Conservation (phyloP, 64 coral and sea anemone species). For the Montipora cactus region DNA sequence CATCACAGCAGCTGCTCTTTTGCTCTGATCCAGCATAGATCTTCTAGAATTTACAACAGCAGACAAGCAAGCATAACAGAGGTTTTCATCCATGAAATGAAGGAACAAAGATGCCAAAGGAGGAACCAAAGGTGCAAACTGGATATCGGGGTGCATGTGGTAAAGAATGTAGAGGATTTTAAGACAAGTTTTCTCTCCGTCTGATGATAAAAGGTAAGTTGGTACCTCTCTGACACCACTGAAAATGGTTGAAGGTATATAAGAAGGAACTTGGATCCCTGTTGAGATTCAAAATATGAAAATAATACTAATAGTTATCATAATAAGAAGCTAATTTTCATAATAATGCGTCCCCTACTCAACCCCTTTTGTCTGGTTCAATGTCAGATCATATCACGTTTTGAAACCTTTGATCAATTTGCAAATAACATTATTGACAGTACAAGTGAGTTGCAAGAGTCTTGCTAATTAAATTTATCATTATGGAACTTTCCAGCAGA, state of each 20-base stretch:
- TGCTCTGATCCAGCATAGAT: slow-evolving; percentile 70
- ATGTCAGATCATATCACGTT: no score
- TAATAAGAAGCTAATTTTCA: not conserved
- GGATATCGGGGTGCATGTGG: slow-evolving; percentile 79
- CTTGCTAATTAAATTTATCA: no score
- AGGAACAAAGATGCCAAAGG: slow-evolving; percentile 79
- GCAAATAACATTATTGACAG: no score
- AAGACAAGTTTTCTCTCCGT: slow-evolving; percentile 65
- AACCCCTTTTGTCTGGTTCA: no score
- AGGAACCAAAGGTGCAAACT: slow-evolving; percentile 78
- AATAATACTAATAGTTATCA: not conserved
- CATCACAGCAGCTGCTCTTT: slow-evolving; percentile 67
- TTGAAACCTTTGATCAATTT: no score
- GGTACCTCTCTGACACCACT: slow-evolving; percentile 29
- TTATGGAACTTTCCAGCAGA: no score
- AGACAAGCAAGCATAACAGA: slow-evolving; percentile 77
- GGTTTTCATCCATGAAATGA: slow-evolving; percentile 89
- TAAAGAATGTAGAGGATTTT: slow-evolving; percentile 69
- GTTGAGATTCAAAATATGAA: not conserved
- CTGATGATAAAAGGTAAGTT: slow-evolving; percentile 60
- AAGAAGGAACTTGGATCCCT: slow-evolving; percentile 83
- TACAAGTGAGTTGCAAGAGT: no score
- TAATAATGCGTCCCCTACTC: no score
- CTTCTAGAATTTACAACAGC: slow-evolving; percentile 63
- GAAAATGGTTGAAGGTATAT: slow-evolving; percentile 69